phyloP scores from a whole-genome alignment of 92 coral and sea anemone genomes.

The Siderastrea radians region DNA sequence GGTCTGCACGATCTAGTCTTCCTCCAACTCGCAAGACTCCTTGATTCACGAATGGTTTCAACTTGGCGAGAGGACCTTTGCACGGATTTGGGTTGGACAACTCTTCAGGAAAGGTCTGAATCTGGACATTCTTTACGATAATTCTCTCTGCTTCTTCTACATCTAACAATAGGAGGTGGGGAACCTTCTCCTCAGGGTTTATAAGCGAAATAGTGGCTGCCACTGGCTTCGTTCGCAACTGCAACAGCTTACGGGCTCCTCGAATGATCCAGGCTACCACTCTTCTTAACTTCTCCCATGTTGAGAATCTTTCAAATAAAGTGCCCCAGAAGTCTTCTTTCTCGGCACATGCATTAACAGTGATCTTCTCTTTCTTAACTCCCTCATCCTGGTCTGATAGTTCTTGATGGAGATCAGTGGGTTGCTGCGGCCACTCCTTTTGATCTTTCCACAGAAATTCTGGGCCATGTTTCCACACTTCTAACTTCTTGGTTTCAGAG shows the following conservation, averaged over 20 bases:
- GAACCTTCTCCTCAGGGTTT: not conserved
- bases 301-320: conserved; percentile 48
- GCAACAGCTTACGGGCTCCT: conserved; percentile 20
- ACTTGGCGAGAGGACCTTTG: conserved; percentile 50
- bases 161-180: conserved; percentile 34
- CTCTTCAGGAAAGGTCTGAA: conserved; percentile 62
- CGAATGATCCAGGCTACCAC: conserved; percentile 59
- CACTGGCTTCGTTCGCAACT: not conserved
- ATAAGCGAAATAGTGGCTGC: not conserved
- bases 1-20: conserved; percentile 52
- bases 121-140: conserved; percentile 57
- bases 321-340: conserved; percentile 35
- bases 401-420: conserved; percentile 40
- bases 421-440: conserved; percentile 65
- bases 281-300: conserved; percentile 59
- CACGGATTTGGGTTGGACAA: conserved; percentile 24
- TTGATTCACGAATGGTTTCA: conserved; percentile 58
- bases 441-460: conserved; percentile 61
- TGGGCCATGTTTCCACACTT: conserved; percentile 63
- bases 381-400: conserved; percentile 65
- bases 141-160: conserved; percentile 58
- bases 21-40: conserved; percentile 68
- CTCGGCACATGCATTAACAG: conserved; percentile 1
- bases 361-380: conserved; percentile 65
- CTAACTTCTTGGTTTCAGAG: conserved; percentile 55